phyloP scores from a whole-genome alignment of 2,888 invertebrate species.

The Idaea dimidiata region DNA sequence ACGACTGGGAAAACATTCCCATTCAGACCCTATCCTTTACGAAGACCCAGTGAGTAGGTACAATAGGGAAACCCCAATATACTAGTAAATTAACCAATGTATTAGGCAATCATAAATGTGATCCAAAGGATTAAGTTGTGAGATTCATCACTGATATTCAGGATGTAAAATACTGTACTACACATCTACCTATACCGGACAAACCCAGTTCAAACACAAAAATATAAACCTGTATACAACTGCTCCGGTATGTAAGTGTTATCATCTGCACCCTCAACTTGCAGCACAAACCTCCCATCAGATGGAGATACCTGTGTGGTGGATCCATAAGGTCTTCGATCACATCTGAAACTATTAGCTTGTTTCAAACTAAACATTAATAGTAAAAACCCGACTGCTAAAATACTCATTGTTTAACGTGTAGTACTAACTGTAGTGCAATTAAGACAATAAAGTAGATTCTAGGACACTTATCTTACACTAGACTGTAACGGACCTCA shows the following conservation, averaged over 20 bases:
- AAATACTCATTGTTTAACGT: background rate
- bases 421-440: background rate
- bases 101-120: too few species aligned
- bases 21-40: too few species aligned
- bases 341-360: slow-evolving; percentile 54
- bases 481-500: background rate
- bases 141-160: too few species aligned
- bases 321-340: slow-evolving; percentile 63
- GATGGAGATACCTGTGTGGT: slow-evolving; percentile 54
- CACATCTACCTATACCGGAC: too few species aligned
- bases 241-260: slow-evolving; percentile 66
- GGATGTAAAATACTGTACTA: too few species aligned
- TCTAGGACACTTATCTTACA: background rate
- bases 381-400: slow-evolving; percentile 4
- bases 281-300: slow-evolving; percentile 60
- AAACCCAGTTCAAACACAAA: background rate
- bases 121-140: too few species aligned
- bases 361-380: slow-evolving; percentile 11
- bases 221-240: slow-evolving; percentile 56
- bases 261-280: slow-evolving; percentile 46
- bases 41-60: too few species aligned
- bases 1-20: too few species aligned
- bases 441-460: background rate
- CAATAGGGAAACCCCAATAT: too few species aligned
- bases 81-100: too few species aligned